phyloP scores from a whole-genome alignment of 1,140 invertebrate genomes.

The Platyscapa corneri region DNA sequence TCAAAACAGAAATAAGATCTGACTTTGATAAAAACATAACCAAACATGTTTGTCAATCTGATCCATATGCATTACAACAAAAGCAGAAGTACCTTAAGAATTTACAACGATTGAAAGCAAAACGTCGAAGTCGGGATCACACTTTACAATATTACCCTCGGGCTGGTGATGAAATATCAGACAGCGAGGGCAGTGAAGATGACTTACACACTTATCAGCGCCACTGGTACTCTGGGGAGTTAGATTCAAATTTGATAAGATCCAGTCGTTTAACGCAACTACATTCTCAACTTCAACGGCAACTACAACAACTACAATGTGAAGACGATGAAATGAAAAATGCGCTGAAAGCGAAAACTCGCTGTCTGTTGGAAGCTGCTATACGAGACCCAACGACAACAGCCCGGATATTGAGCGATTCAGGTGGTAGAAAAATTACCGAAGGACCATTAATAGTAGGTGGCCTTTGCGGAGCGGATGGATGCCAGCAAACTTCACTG shows the following conservation, averaged over 20 bases:
- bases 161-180: slow-evolving; percentile 71
- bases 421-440: slow-evolving; percentile 66
- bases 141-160: slow-evolving; percentile 70
- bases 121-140: slow-evolving; percentile 67
- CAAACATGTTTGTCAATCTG: slow-evolving; percentile 41
- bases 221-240: slow-evolving; percentile 69
- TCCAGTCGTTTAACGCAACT: slow-evolving; percentile 74
- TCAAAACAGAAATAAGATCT: slow-evolving; percentile 45
- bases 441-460: slow-evolving; percentile 70
- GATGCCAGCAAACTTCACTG: slow-evolving; percentile 80
- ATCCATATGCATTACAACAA: slow-evolving; percentile 51
- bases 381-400: slow-evolving; percentile 62
- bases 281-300: slow-evolving; percentile 75
- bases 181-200: slow-evolving; percentile 72
- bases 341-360: slow-evolving; percentile 62
- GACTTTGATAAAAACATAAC: slow-evolving; percentile 37
- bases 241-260: slow-evolving; percentile 62
- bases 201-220: slow-evolving; percentile 68
- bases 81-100: slow-evolving; percentile 59
- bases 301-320: slow-evolving; percentile 72
- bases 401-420: slow-evolving; percentile 59
- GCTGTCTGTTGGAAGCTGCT: slow-evolving; percentile 64
- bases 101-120: slow-evolving; percentile 59
- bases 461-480: slow-evolving; percentile 66
- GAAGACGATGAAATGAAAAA: slow-evolving; percentile 64